Conservation (phyloP, 2,113 vertebrate species). For the Cololabis saira region DNA sequence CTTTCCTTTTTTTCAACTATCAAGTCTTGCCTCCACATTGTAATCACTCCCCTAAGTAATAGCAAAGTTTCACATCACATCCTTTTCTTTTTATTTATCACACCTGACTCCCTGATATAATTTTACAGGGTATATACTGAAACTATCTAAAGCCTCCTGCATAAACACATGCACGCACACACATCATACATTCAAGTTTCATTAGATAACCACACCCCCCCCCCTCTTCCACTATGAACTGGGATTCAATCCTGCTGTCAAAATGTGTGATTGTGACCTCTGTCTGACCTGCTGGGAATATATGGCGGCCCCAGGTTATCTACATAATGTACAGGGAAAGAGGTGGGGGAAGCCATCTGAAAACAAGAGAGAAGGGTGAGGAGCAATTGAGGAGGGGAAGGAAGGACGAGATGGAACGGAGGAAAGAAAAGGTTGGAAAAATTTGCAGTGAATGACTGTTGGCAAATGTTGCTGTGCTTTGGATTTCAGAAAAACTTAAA, state of each 20-base stretch:
- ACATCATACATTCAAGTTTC: constrained; percentile 1
- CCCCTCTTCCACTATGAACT: constrained; percentile 70
- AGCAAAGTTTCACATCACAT: too few relatives aligned
- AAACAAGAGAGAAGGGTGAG: constrained; percentile 51
- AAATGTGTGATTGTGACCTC: constrained; percentile 85
- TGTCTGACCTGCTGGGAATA: constrained; percentile 83
- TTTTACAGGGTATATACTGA: too few relatives aligned
- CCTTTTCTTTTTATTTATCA: too few relatives aligned
- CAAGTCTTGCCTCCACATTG: too few relatives aligned
- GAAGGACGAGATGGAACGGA: constrained; percentile 6
- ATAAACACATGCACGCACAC: constrained; percentile 11
- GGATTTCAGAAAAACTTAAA: too few relatives aligned
- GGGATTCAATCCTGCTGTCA: constrained; percentile 75
- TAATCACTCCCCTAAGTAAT: too few relatives aligned
- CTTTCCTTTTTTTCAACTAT: too few relatives aligned
- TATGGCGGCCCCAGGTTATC: constrained; percentile 81
- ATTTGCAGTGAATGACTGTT: constrained; percentile 51
- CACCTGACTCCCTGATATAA: too few relatives aligned
- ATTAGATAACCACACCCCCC: constrained; percentile 4
- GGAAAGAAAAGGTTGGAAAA: constrained; percentile 37
- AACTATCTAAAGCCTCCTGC: too few relatives aligned
- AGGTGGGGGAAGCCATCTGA: constrained; percentile 80
- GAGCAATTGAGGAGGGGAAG: constrained; percentile 3
- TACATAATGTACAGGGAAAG: constrained; percentile 84
- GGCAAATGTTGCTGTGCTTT: constrained; percentile 20